Conservation (phyloP, 2,797 vertebrate genomes). For the Platalea minor region DNA sequence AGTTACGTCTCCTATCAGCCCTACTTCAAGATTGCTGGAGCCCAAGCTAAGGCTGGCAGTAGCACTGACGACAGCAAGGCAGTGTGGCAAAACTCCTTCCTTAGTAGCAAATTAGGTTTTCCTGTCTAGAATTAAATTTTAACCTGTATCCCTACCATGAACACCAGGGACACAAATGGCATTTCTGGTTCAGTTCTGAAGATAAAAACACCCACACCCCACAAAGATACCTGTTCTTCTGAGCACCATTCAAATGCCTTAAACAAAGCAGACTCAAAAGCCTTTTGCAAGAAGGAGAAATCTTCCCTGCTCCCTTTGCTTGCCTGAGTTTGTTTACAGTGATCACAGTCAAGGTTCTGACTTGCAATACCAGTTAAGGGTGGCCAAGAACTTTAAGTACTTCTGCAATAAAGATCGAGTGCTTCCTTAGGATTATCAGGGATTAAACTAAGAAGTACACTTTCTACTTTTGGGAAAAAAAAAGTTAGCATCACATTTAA, state of each 20-base stretch:
- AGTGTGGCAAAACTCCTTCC: not conserved
- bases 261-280: not conserved
- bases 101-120: rapidly evolving
- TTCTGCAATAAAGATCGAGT: not conserved
- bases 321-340: not conserved
- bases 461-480: not conserved
- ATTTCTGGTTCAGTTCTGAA: not conserved
- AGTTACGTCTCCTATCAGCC: not conserved
- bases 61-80: not conserved
- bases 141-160: not conserved
- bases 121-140: not conserved
- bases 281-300: not conserved
- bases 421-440: not conserved
- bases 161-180: not conserved
- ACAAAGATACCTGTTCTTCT: not conserved
- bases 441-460: not conserved
- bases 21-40: not conserved
- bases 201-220: rapidly evolving
- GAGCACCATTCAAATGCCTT: not conserved
- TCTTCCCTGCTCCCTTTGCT: not conserved
- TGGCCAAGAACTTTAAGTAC: not conserved
- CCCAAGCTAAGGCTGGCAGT: not conserved
- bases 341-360: not conserved
- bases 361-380: not conserved
- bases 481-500: not conserved